Evolutionary conservation across 2,888 invertebrate genomes (phyloP), one percentile per base, ranked within the genome.

Genomic region (Cremastinae sp.): DNA sequence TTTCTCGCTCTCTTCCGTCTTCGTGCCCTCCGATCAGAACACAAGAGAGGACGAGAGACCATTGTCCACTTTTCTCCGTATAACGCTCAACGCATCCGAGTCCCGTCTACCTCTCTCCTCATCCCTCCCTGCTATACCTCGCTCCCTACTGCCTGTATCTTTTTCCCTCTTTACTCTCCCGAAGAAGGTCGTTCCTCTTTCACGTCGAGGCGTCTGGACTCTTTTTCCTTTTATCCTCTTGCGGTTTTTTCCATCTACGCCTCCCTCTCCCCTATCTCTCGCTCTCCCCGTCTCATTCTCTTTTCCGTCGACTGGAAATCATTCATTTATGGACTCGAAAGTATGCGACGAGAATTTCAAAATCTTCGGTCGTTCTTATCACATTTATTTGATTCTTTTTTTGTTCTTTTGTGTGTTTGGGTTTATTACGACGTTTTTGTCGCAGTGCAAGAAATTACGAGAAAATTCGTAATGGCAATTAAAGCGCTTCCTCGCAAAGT

Each of bases 381-480:
- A 45, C 58, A 18, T 53, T 66, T 53, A 53, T 28, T 47, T 12
- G 37, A 55, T 62, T 12, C 7, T 51, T 16, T 22, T 37, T 59
- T 56, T 68, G 18, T 12, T 49, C 14, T 45, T 45, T 49, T 14
- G 20, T 68, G 9, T 18, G 14, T 28, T 59, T 47, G 28, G 14
- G n/a, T n/a, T n/a, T n/a, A n/a, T n/a, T n/a, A n/a, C n/a, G n/a
- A n/a, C 39, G 12, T 64, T 47, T 35, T 41, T 76, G n/a, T 35
- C 62, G 53, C 14, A 16, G 75, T 53, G 58, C 55, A 69, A 62
- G 71, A 68, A 68, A 66, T 56, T 49, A 68, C 68, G 58, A 69
- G 62, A 20, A 39, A 47, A 73, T 73, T 55, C 69, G 64, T 47
- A 69, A 76, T 49, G 58, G 73, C 69, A 69, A 76, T 76, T 76